Percentiles rank a stretch among this genome's conserved stretches.
Conservation (phyloP, 2,888 invertebrate genomes). For the Hemithea aestivaria region DNA sequence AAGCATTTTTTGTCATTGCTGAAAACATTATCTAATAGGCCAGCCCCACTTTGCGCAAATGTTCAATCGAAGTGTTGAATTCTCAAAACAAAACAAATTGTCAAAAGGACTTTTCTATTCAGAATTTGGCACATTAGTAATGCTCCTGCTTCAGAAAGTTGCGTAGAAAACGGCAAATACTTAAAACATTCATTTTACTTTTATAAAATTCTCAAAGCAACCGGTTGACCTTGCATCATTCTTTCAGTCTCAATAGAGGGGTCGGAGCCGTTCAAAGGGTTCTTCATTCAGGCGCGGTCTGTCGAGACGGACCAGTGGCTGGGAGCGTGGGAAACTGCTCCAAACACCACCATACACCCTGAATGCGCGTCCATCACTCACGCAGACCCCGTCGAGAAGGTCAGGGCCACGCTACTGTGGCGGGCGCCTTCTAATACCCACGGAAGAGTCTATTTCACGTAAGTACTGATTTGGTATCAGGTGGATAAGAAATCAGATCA, state of each 20-base stretch:
- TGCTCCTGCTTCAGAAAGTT: too few relatives aligned
- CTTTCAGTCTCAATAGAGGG: conserved; percentile 79
- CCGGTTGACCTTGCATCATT: neutral
- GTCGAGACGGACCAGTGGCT: conserved; percentile 85
- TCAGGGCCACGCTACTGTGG: conserved; percentile 86
- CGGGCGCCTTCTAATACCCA: conserved; percentile 82
- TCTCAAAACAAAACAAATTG: too few relatives aligned
- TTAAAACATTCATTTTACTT: too few relatives aligned
- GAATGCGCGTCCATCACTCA: conserved; percentile 90
- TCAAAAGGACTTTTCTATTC: too few relatives aligned
- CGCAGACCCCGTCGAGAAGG: conserved; percentile 86
- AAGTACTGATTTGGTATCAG: conserved; percentile 73
- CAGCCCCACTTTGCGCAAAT: too few relatives aligned
- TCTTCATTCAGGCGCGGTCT: conserved; percentile 90
- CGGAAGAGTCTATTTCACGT: conserved; percentile 91
- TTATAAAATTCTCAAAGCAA: too few relatives aligned
- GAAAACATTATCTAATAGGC: too few relatives aligned
- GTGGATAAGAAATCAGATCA: too few relatives aligned
- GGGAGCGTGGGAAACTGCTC: conserved; percentile 85
- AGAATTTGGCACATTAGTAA: too few relatives aligned
- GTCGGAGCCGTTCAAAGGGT: conserved; percentile 85
- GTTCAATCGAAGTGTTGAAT: too few relatives aligned
- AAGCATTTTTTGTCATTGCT: too few relatives aligned
- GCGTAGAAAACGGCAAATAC: too few relatives aligned
- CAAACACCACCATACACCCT: conserved; percentile 86